A percentile compares a stretch with the other conserved stretches of the same genome.
These are phyloP conservation scores for Ceyx margarethae DNA, from an alignment of 2,113 vertebrate species.

Conservation along the genomic window DNA sequence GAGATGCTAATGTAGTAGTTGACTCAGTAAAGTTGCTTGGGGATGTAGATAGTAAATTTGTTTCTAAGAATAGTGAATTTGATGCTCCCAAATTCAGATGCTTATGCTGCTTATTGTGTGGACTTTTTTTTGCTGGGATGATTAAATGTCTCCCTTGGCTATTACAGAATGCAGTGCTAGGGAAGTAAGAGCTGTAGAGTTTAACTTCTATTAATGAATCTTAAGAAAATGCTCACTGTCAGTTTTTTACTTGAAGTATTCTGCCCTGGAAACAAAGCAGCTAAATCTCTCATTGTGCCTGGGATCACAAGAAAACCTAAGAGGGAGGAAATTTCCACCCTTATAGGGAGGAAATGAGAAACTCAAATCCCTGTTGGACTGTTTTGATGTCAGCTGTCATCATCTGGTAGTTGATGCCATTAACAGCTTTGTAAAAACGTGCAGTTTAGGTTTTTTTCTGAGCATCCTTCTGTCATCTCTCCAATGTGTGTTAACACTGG, in stretches of 20 bases:
- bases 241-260: not conserved
- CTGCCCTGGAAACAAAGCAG: not conserved
- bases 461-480: slow-evolving; percentile 32
- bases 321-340: not conserved
- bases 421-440: slow-evolving; percentile 38
- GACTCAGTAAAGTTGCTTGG: not conserved
- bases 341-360: not conserved
- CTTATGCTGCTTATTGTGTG: not conserved
- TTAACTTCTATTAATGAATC: not conserved
- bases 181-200: not conserved
- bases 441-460: not conserved
- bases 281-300: not conserved
- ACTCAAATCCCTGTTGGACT: not conserved
- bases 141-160: not conserved
- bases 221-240: not conserved
- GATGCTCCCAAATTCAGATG: not conserved
- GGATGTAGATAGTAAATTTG: not conserved
- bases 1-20: not conserved
- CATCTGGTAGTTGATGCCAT: not conserved
- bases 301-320: not conserved
- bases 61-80: not conserved
- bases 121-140: not conserved
- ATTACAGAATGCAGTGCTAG: not conserved
- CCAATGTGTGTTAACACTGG: slow-evolving; percentile 22
- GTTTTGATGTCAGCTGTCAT: slow-evolving; percentile 27